A percentile compares a stretch with the other conserved stretches of the same genome.
phyloP scores from a whole-genome alignment of 2,888 invertebrate genomes.

The Zygaena filipendulae region DNA sequence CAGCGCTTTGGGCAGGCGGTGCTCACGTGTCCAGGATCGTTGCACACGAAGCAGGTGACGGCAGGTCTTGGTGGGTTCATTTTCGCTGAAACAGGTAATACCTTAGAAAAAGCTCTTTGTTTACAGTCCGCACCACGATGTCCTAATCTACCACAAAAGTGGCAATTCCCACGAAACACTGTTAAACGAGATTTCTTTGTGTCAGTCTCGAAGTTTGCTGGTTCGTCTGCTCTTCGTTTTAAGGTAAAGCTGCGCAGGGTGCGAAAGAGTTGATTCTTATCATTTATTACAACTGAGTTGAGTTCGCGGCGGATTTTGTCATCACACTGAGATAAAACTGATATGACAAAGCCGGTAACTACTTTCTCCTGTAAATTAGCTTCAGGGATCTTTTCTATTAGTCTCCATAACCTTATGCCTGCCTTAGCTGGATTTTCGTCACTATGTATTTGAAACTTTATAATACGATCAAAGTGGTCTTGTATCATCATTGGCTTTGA shows the following conservation, averaged over 20 bases:
- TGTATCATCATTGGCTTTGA: conserved; percentile 9
- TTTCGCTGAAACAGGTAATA: neutral
- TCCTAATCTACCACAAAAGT: conserved; percentile 2
- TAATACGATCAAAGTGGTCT: conserved; percentile 9
- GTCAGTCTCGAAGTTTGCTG: neutral
- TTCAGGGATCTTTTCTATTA: conserved; percentile 5
- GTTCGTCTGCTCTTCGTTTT: conserved; percentile 2
- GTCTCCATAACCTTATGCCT: conserved; percentile 6
- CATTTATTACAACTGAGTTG: conserved; percentile 4
- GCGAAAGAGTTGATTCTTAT: conserved; percentile 7
- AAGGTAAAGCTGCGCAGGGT: conserved; percentile 3
- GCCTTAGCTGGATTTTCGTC: conserved; percentile 9
- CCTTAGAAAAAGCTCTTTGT: neutral
- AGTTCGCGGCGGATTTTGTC: conserved; percentile 8
- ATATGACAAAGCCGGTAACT: conserved; percentile 5
- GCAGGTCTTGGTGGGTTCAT: neutral
- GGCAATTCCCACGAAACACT: neutral
- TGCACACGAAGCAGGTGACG: conserved; percentile 2
- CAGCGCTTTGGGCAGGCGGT: conserved; percentile 4
- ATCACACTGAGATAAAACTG: conserved; percentile 6
- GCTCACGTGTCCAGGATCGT: conserved; percentile 6
- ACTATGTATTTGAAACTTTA: conserved; percentile 4
- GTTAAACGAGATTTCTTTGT: neutral
- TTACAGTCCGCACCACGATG: conserved; percentile 3
- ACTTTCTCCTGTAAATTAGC: conserved; percentile 6